phyloP scores from a whole-genome alignment of 2,888 invertebrate genomes.

The Drosophila kanekoi region DNA sequence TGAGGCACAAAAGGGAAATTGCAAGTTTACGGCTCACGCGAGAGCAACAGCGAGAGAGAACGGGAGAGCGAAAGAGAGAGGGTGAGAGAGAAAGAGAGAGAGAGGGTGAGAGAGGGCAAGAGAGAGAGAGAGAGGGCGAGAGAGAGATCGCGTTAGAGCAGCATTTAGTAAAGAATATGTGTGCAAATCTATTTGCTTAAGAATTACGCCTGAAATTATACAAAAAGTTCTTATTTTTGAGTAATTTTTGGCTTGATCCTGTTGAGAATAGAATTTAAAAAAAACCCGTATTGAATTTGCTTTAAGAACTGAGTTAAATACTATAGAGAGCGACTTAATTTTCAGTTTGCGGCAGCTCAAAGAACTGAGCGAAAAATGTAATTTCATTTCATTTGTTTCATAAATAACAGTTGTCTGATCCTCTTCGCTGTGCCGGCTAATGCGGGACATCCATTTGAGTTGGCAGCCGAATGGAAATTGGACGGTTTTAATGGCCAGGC shows the following conservation, averaged over 20 bases:
- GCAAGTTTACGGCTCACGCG: background rate
- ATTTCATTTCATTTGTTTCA: constrained; percentile 17
- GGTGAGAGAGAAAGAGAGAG: background rate
- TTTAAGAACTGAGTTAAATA: no score
- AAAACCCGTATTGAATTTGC: no score
- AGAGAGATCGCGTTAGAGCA: no score
- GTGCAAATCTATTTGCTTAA: no score
- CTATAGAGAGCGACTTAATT: background rate
- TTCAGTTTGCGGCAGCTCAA: background rate
- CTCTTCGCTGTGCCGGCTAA: constrained; percentile 7
- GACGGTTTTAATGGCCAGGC: constrained; percentile 28
- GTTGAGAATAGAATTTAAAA: no score
- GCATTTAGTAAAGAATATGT: background rate
- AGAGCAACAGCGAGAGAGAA: background rate
- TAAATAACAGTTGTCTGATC: constrained; percentile 52
- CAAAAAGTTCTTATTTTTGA: no score
- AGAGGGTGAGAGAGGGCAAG: no score
- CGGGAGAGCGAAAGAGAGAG: background rate
- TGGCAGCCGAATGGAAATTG: constrained; percentile 41
- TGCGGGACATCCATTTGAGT: constrained; percentile 13
- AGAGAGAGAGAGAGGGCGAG: background rate
- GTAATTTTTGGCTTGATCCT: no score
- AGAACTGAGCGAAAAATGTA: background rate
- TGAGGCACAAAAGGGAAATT: background rate
- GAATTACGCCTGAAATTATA: no score